These are phyloP conservation scores for Brenthis daphne DNA, from an alignment of 2,888 invertebrate species.

Conservation along the genomic window DNA sequence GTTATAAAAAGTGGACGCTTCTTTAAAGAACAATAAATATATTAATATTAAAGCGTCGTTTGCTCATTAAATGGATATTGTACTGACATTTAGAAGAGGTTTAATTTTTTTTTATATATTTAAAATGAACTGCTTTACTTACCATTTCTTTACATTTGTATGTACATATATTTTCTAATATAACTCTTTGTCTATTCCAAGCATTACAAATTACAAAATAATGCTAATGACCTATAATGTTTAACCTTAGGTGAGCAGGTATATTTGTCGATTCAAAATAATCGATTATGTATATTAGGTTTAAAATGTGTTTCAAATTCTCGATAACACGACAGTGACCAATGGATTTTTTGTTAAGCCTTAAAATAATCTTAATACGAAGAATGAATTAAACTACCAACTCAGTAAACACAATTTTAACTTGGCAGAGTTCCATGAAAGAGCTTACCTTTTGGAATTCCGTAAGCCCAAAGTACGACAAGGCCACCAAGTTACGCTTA, in stretches of 20 bases:
- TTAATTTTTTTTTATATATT: constrained; percentile 2
- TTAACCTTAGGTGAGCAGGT: background rate
- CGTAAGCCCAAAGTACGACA: constrained; percentile 98
- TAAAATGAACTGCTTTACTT: background rate
- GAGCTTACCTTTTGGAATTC: constrained; percentile 92
- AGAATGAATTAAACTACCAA: background rate
- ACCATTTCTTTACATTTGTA: constrained; percentile 4
- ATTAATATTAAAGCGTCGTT: constrained; percentile 5
- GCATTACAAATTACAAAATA: constrained; percentile 10
- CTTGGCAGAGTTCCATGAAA: background rate
- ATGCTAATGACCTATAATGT: constrained; percentile 5
- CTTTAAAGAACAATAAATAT: constrained; percentile 1
- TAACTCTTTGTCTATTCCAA: constrained; percentile 4
- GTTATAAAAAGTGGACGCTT: constrained; percentile 5
- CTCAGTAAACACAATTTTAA: background rate
- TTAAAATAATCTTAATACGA: background rate
- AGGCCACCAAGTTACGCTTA: constrained; percentile 95
- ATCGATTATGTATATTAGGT: constrained; percentile 19
- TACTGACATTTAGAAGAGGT: background rate
- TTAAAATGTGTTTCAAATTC: background rate
- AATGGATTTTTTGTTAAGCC: constrained; percentile 2
- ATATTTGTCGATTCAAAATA: constrained; percentile 7
- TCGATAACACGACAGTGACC: constrained; percentile 13
- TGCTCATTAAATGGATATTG: constrained; percentile 6
- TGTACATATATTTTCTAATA: constrained; percentile 9